A percentile compares a stretch with the other conserved stretches of the same genome.
phyloP scores from a whole-genome alignment of 1,140 invertebrate genomes.

The Pseudachorutes palmiensis region DNA sequence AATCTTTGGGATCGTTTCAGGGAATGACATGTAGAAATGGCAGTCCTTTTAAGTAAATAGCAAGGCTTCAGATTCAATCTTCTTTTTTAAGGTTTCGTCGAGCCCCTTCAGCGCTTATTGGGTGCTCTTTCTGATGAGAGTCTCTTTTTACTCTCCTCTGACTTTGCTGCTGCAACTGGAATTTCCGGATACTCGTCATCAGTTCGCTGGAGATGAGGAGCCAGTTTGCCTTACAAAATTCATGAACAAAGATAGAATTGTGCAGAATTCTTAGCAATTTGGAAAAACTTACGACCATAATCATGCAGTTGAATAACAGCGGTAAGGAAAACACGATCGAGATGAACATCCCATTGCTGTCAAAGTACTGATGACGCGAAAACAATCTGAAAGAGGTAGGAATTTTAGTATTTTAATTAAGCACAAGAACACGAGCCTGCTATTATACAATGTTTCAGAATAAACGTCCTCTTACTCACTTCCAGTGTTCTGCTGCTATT shows the following conservation, averaged over 20 bases:
- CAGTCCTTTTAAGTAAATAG: no score
- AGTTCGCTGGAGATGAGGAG: conserved; percentile 74
- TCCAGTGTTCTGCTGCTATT: conserved; percentile 73
- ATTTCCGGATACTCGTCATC: conserved; percentile 69
- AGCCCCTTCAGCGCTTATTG: no score
- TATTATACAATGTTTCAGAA: background rate
- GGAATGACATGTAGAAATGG: no score
- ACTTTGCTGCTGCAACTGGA: conserved; percentile 52
- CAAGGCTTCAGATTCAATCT: no score
- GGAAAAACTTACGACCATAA: conserved; percentile 75
- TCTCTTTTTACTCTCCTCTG: background rate
- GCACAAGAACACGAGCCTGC: background rate
- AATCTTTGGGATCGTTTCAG: no score
- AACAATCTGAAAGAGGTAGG: conserved; percentile 53
- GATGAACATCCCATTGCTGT: conserved; percentile 84
- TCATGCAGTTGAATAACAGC: conserved; percentile 79
- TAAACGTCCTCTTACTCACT: conserved; percentile 42
- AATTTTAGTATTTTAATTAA: background rate
- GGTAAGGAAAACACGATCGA: conserved; percentile 83
- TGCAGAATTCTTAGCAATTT: background rate
- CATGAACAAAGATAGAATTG: conserved; percentile 23
- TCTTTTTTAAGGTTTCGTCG: no score
- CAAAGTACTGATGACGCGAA: conserved; percentile 84
- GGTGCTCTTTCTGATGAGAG: no score
- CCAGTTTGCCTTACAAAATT: conserved; percentile 64